Evolutionary conservation across 2,888 invertebrate genomes (phyloP).

Genomic region (Tenthredo livida): DNA sequence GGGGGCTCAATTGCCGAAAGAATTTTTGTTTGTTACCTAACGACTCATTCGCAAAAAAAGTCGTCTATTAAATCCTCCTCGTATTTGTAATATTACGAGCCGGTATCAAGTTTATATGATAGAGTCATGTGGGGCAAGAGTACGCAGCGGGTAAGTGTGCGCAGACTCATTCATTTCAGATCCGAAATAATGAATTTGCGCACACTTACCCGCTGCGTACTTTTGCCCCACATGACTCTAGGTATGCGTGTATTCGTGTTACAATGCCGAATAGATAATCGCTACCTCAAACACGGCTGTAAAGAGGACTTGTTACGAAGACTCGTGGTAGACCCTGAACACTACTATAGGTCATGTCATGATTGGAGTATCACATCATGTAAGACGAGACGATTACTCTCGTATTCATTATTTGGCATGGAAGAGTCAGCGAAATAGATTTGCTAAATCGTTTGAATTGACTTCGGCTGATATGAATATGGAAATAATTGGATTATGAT

Average conservation of each 20-base stretch:
- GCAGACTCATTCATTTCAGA: too few relatives aligned
- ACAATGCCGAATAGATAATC: background rate
- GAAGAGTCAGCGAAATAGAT: background rate
- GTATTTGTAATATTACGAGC: background rate
- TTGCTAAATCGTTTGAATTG: background rate
- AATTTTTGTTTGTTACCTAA: too few relatives aligned
- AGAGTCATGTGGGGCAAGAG: too few relatives aligned
- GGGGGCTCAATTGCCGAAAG: too few relatives aligned
- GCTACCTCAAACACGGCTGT: background rate
- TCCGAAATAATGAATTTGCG: too few relatives aligned
- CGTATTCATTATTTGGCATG: background rate
- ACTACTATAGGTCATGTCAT: background rate
- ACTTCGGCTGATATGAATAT: background rate
- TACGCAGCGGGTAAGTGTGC: too few relatives aligned
- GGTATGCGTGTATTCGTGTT: background rate
- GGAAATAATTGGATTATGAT: background rate
- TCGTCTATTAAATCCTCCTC: background rate
- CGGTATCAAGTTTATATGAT: background rate
- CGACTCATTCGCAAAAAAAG: background rate
- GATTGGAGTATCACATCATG: background rate
- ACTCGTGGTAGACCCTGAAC: background rate
- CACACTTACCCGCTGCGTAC: too few relatives aligned
- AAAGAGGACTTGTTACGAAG: background rate
- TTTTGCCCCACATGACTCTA: too few relatives aligned
- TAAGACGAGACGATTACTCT: slow-evolving; percentile 6